phyloP scores from a whole-genome alignment of 2,113 vertebrate species.

The Myrmecophaga tridactyla region DNA sequence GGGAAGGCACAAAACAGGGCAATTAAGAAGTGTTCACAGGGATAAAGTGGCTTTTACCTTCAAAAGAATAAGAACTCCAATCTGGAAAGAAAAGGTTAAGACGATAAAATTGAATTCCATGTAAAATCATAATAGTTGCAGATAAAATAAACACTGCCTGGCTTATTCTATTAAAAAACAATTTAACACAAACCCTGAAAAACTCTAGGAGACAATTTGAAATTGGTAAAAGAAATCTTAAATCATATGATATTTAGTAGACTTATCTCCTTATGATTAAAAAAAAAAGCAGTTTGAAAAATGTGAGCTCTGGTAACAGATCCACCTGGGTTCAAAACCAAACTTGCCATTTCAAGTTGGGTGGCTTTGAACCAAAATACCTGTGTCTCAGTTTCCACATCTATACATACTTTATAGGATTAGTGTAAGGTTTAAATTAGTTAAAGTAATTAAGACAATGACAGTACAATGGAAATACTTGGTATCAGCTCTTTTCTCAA shows the following conservation, averaged over 20 bases:
- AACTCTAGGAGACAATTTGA: not conserved
- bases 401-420: not conserved
- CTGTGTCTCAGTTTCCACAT: not conserved
- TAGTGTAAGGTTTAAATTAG: not conserved
- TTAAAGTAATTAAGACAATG: not conserved
- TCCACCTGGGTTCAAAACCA: not conserved
- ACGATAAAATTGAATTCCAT: slow-evolving; percentile 47
- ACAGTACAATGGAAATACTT: not conserved
- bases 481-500: not conserved
- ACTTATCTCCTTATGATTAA: not conserved
- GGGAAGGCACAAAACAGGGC: not conserved
- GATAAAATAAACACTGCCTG: not conserved
- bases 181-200: slow-evolving; percentile 39
- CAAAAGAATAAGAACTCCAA: slow-evolving; percentile 59
- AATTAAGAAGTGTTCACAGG: slow-evolving; percentile 31
- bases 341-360: not conserved
- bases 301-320: not conserved
- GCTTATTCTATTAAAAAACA: slow-evolving; percentile 36
- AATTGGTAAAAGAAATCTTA: slow-evolving; percentile 7
- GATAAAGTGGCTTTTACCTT: slow-evolving; percentile 60
- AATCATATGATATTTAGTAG: slow-evolving; percentile 8
- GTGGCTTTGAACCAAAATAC: not conserved
- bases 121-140: slow-evolving; percentile 14
- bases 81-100: slow-evolving; percentile 58
- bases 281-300: not conserved